Evolutionary conservation across 1,140 invertebrate species (phyloP).

Genomic region (Brachionus rotundiformis): DNA sequence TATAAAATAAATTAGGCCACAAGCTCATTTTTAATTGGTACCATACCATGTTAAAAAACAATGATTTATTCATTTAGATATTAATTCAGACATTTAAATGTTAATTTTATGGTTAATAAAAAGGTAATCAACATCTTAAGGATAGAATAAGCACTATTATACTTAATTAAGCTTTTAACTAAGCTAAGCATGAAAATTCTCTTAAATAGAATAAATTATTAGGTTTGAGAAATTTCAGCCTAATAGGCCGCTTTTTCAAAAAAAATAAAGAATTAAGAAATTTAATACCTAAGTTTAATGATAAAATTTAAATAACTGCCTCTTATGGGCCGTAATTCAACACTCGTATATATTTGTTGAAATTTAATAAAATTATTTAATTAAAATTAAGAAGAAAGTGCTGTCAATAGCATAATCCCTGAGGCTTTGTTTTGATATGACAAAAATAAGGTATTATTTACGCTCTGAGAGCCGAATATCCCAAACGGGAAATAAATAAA

Average conservation of each 20-base stretch:
- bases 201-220: background rate
- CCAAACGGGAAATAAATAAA: background rate
- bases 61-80: no score
- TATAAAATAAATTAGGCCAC: no score
- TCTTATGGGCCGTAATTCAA: background rate
- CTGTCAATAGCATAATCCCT: background rate
- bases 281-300: background rate
- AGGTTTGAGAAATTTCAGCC: background rate
- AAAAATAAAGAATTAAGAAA: background rate
- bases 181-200: background rate
- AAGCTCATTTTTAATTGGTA: no score
- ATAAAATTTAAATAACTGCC: background rate
- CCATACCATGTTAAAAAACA: no score
- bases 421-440: background rate
- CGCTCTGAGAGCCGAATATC: conserved; percentile 1
- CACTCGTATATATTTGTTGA: background rate
- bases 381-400: background rate
- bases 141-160: background rate
- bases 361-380: background rate
- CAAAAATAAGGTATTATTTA: conserved; percentile 11
- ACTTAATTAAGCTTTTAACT: background rate
- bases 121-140: no score
- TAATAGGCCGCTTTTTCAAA: background rate
- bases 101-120: no score
- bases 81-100: no score